Evolutionary conservation across 2,113 vertebrate genomes (phyloP).

Genomic region (Eonycteris spelaea): DNA sequence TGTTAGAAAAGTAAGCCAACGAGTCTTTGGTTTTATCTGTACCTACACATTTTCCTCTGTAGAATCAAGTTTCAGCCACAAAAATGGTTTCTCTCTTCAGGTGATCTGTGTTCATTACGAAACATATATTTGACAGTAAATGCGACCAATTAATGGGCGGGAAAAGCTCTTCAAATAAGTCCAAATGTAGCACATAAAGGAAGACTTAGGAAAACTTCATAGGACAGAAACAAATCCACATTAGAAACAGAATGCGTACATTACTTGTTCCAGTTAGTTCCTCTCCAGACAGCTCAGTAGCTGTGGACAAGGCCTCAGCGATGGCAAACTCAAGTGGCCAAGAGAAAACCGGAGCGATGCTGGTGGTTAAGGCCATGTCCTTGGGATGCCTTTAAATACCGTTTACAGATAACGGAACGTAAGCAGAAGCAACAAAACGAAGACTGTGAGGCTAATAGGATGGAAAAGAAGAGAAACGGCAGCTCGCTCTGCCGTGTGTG

Average conservation of each 20-base stretch:
- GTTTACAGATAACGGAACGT: not conserved
- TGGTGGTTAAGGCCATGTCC: not conserved
- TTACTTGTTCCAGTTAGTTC: rapidly evolving
- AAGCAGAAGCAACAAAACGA: not conserved
- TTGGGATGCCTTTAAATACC: not conserved
- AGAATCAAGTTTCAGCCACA: not conserved
- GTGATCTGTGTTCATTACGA: not conserved
- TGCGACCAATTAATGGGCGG: not conserved
- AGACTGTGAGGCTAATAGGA: not conserved
- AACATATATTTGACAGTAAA: not conserved
- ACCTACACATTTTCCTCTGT: not conserved
- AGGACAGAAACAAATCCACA: not conserved
- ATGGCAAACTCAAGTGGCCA: rapidly evolving
- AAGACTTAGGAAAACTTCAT: not conserved
- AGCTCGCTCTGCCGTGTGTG: rapidly evolving
- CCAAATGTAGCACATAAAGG: not conserved
- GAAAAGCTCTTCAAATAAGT: not conserved
- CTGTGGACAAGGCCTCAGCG: not conserved
- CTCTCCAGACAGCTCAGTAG: not conserved
- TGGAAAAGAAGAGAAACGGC: no score
- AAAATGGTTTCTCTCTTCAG: not conserved
- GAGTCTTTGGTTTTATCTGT: not conserved
- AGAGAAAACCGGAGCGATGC: not conserved
- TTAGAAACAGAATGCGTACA: not conserved
- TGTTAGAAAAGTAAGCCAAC: not conserved